These are phyloP conservation scores for Galago senegalensis DNA, from an alignment of 2,797 vertebrate genomes.

Conservation along the genomic window DNA sequence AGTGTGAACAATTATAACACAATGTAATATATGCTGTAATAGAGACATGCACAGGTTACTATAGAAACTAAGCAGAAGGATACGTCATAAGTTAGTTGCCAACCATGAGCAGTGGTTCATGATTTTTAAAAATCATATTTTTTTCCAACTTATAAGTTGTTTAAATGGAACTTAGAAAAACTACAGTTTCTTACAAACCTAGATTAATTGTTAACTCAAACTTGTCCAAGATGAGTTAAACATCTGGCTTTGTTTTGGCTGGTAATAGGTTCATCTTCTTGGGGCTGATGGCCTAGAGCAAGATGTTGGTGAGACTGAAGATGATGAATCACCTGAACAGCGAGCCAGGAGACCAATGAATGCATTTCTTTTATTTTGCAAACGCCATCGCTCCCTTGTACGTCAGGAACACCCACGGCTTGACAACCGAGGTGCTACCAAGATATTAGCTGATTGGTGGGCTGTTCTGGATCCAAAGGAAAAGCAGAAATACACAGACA, in stretches of 20 bases:
- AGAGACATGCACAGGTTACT: constrained; percentile 31
- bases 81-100: constrained; percentile 50
- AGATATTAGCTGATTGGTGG: constrained; percentile 99
- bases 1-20: constrained; percentile 43
- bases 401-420: constrained; percentile 98
- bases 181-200: constrained; percentile 8
- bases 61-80: constrained; percentile 67
- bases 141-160: constrained; percentile 27
- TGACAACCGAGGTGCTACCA: constrained; percentile 99
- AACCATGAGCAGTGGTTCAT: constrained; percentile 45
- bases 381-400: constrained; percentile 98
- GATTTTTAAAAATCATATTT: background rate
- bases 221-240: constrained; percentile 51
- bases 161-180: constrained; percentile 53
- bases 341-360: constrained; percentile 98
- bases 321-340: constrained; percentile 96
- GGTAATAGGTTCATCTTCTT: constrained; percentile 91
- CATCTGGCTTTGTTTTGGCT: constrained; percentile 68
- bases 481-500: constrained; percentile 99
- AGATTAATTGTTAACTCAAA: constrained; percentile 53
- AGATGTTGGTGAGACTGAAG: constrained; percentile 92
- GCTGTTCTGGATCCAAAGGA: constrained; percentile 98
- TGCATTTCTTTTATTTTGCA: constrained; percentile 99
- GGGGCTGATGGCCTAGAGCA: constrained; percentile 91
- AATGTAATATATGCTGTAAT: constrained; percentile 65